Conservation (phyloP, 2,113 vertebrate genomes). For the Echinops telfairi region DNA sequence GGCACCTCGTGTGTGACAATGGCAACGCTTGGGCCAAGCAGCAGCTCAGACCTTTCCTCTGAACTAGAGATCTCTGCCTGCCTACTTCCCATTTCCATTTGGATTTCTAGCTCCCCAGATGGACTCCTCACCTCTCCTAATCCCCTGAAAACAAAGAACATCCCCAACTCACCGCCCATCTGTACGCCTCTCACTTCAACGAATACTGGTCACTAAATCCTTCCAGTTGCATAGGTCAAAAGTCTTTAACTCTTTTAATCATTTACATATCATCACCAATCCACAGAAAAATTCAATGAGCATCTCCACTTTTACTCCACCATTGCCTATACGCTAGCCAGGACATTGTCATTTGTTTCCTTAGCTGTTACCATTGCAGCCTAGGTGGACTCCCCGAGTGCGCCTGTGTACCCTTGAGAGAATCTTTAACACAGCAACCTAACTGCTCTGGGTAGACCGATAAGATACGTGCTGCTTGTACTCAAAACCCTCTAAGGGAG, state of each 20-base stretch:
- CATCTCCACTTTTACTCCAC: background rate
- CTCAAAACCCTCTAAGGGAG: too few species aligned
- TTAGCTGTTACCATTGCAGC: too few species aligned
- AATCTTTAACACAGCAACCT: too few species aligned
- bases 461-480: too few species aligned
- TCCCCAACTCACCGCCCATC: background rate
- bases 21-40: background rate
- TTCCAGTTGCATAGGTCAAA: background rate
- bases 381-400: too few species aligned
- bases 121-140: background rate
- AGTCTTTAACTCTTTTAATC: constrained; percentile 23
- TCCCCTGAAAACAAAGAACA: background rate
- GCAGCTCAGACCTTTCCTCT: background rate
- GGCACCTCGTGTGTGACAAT: background rate
- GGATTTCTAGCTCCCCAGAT: constrained; percentile 37
- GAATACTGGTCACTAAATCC: constrained; percentile 9
- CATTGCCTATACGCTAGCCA: background rate
- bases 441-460: too few species aligned
- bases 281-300: constrained; percentile 6
- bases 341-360: too few species aligned
- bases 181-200: background rate
- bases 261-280: background rate
- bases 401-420: too few species aligned
- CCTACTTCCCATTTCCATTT: constrained; percentile 21
- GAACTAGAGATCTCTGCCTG: background rate